Conservation (phyloP, 2,113 vertebrate species). For the Bubo blakistoni region DNA sequence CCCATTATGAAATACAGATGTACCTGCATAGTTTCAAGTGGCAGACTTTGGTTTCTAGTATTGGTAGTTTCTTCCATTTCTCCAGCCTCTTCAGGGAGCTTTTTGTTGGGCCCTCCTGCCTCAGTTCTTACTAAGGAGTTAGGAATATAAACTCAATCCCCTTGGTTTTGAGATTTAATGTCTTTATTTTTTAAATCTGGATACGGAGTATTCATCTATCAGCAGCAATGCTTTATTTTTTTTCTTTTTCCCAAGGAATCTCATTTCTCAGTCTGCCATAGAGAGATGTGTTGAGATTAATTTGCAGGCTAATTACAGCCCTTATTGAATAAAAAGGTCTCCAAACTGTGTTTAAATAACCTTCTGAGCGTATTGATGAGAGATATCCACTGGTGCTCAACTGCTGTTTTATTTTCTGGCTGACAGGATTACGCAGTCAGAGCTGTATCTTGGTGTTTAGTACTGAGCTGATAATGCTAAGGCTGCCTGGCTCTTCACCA, state of each 20-base stretch:
- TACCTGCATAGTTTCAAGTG: background rate
- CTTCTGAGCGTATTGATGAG: background rate
- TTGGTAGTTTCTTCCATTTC: background rate
- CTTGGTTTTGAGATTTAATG: background rate
- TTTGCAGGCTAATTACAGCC: constrained; percentile 29
- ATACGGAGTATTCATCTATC: background rate
- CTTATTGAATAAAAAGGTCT: constrained; percentile 19
- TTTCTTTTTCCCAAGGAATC: background rate
- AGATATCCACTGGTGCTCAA: background rate
- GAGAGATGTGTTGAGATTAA: constrained; percentile 22
- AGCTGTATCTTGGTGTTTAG: background rate
- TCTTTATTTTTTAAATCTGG: background rate
- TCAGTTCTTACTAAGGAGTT: background rate
- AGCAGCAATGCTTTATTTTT: background rate
- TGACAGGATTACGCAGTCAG: background rate
- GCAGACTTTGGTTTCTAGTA: background rate
- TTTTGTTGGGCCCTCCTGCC: background rate
- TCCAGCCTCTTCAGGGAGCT: background rate
- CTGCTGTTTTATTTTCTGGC: constrained; percentile 40
- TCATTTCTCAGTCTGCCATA: background rate
- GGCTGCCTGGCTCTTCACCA: background rate
- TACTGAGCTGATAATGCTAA: background rate
- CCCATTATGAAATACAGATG: background rate
- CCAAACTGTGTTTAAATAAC: constrained; percentile 36
- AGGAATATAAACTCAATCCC: background rate